Conservation (phyloP, 2,113 vertebrate genomes). For the Sapayoa aenigma region DNA sequence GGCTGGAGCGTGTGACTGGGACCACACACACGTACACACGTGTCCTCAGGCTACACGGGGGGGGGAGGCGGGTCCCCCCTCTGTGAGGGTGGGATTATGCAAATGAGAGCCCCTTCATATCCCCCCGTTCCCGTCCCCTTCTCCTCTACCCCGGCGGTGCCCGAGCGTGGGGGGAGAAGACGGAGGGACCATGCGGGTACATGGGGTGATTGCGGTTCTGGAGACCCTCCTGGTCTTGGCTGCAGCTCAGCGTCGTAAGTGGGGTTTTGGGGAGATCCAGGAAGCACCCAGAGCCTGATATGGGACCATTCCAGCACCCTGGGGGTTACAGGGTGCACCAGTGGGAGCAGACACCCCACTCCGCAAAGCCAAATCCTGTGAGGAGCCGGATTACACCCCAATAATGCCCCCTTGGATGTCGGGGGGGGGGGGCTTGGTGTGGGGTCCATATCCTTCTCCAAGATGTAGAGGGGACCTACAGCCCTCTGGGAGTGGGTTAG, state of each 20-base stretch:
- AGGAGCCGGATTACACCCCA: neutral
- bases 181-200: slow-evolving; percentile 8
- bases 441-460: neutral
- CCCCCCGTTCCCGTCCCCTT: neutral
- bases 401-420: neutral
- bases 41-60: neutral
- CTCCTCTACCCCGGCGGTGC: neutral
- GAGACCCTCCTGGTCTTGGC: slow-evolving; percentile 45
- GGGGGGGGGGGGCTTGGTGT: rapidly evolving
- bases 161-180: neutral
- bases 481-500: neutral
- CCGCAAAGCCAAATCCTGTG: too few species aligned
- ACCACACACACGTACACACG: neutral
- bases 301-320: neutral
- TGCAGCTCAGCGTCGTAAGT: slow-evolving; percentile 64
- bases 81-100: slow-evolving; percentile 46
- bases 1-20: neutral
- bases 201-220: neutral
- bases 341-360: too few species aligned
- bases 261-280: neutral
- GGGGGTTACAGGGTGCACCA: neutral
- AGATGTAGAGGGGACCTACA: neutral
- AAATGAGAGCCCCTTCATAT: slow-evolving; percentile 58
- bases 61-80: neutral
- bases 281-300: neutral